Percentiles rank a stretch among this genome's conserved stretches.
Conservation (phyloP, 2,113 vertebrate genomes). For the Athene cunicularia region DNA sequence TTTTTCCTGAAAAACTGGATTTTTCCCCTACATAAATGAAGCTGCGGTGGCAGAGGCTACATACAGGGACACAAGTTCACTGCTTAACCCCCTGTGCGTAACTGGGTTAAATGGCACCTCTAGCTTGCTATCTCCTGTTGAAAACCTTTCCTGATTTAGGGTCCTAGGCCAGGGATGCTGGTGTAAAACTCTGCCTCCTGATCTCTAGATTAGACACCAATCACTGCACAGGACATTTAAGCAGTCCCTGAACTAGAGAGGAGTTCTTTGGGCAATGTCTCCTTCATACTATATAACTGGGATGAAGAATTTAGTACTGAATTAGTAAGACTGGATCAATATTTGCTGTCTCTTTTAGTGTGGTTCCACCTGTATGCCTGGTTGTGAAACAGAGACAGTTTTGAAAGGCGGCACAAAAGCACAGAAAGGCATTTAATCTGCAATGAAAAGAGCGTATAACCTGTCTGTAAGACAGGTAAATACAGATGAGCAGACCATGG, state of each 20-base stretch:
- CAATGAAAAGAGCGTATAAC: fast-evolving
- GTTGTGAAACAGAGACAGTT: not conserved
- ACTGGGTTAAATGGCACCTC: not conserved
- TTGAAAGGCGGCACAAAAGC: not conserved
- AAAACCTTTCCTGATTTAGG: not conserved
- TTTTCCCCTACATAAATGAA: not conserved
- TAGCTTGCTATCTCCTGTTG: not conserved
- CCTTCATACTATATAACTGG: not conserved
- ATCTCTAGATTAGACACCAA: too few species aligned
- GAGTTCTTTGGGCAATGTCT: not conserved
- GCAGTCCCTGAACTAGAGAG: not conserved
- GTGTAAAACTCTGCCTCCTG: not conserved
- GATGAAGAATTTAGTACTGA: not conserved
- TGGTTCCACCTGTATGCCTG: not conserved
- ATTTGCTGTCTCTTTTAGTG: not conserved
- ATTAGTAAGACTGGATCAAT: not conserved
- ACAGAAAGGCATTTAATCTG: not conserved
- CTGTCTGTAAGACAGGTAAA: not conserved
- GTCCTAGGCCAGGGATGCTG: not conserved
- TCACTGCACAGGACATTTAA: not conserved
- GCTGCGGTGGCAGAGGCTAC: not conserved
- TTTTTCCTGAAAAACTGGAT: not conserved
- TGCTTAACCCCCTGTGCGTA: not conserved
- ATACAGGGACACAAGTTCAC: not conserved
- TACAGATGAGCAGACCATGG: not conserved